A percentile compares a stretch with the other conserved stretches of the same genome.
phyloP scores from a whole-genome alignment of 2,888 invertebrate genomes.

The Eilema griseolum region DNA sequence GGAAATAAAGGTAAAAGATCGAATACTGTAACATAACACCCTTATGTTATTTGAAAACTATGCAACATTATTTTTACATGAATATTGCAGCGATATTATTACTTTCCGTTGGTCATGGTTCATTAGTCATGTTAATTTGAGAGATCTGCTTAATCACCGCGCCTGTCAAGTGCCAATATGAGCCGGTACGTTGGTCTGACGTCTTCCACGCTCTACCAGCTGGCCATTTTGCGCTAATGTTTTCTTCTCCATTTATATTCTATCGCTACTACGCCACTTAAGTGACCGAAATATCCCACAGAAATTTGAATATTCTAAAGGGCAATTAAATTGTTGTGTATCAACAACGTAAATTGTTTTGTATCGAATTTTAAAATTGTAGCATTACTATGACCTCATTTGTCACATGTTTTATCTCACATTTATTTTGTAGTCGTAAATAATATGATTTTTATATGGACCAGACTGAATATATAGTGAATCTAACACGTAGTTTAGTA shows the following conservation, averaged over 20 bases:
- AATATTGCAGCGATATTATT: neutral
- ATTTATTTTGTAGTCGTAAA: neutral
- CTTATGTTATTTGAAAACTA: neutral
- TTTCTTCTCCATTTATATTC: constrained; percentile 23
- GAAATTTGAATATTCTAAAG: neutral
- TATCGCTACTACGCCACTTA: constrained; percentile 18
- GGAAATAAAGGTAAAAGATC: too few species aligned
- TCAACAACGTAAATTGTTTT: neutral
- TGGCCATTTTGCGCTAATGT: constrained; percentile 33
- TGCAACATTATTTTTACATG: neutral
- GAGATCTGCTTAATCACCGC: constrained; percentile 36
- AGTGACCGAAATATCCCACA: neutral
- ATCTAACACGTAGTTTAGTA: too few species aligned
- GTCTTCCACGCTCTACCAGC: constrained; percentile 14
- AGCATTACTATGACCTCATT: neutral
- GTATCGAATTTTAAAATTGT: neutral
- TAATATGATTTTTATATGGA: neutral
- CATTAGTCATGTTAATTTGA: constrained; percentile 46
- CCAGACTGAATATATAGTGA: neutral
- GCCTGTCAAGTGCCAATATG: constrained; percentile 40
- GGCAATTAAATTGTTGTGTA: neutral
- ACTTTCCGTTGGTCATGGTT: constrained; percentile 10
- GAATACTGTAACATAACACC: neutral
- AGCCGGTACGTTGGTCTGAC: constrained; percentile 15
- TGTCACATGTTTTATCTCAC: neutral